Percentiles rank a stretch among this genome's conserved stretches.
phyloP scores from a whole-genome alignment of 2,113 vertebrate species.

The Xiphophorus hellerii region DNA sequence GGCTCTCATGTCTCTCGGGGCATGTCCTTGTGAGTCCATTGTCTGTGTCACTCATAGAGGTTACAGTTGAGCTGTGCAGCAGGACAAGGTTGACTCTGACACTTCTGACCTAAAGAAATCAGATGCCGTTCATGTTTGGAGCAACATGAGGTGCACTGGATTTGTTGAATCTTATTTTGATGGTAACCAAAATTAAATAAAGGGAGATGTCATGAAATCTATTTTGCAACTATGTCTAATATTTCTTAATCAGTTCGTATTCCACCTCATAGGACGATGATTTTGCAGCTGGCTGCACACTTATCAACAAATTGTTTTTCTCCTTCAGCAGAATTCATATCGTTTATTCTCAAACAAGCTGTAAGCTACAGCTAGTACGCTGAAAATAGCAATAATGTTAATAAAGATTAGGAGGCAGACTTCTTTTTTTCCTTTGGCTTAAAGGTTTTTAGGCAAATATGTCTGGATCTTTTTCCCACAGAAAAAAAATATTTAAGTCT shows the following conservation, averaged over 20 bases:
- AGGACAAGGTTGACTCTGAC: conserved; percentile 45
- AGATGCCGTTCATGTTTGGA: not conserved
- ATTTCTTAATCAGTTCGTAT: not conserved
- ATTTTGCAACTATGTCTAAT: not conserved
- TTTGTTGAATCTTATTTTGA: not conserved
- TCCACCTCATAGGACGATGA: not conserved
- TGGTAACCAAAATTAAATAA: not conserved
- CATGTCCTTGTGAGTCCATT: conserved; percentile 74
- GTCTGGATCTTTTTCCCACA: not conserved
- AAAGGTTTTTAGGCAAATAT: not conserved
- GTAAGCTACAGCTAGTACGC: not conserved
- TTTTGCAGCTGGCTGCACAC: not conserved
- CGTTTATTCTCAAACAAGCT: not conserved
- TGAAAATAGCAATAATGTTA: not conserved
- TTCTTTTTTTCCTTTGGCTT: not conserved
- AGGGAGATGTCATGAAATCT: not conserved
- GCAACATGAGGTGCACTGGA: conserved; percentile 3
- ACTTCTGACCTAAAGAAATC: conserved; percentile 1
- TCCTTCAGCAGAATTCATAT: not conserved
- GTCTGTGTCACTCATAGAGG: conserved; percentile 58
- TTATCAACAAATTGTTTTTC: not conserved
- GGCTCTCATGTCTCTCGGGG: conserved; percentile 60
- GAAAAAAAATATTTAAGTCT: no score
- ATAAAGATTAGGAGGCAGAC: not conserved
- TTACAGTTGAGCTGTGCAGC: conserved; percentile 60